phyloP scores from a whole-genome alignment of 2,888 invertebrate genomes.

The Amblyjoppa fuscipennis region DNA sequence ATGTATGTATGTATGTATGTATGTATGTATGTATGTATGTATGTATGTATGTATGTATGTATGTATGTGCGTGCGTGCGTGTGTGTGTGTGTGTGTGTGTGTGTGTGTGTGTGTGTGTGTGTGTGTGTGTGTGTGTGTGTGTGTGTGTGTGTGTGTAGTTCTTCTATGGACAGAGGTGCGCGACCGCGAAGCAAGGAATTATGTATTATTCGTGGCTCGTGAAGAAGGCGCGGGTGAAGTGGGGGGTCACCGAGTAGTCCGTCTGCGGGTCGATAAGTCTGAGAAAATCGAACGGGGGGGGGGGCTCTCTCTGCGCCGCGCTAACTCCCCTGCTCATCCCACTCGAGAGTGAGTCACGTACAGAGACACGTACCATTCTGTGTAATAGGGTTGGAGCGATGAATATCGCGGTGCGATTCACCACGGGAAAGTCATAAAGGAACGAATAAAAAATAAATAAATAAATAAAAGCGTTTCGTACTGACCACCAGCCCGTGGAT shows the following conservation, averaged over 20 bases:
- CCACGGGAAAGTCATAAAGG: too few species aligned
- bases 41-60: too few species aligned
- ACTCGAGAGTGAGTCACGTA: slow-evolving; percentile 66
- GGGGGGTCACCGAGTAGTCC: slow-evolving; percentile 31
- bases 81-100: too few species aligned
- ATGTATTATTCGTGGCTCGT: slow-evolving; percentile 66
- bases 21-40: too few species aligned
- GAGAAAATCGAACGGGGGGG: slow-evolving; percentile 68
- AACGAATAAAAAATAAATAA: not conserved
- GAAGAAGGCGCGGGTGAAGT: slow-evolving; percentile 45
- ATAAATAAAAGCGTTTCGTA: too few species aligned
- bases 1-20: slow-evolving; percentile 1
- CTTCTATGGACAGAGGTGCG: slow-evolving; percentile 48
- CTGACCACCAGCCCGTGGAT: too few species aligned
- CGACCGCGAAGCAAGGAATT: slow-evolving; percentile 64
- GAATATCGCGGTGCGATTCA: too few species aligned
- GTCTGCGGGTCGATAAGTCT: slow-evolving; percentile 68
- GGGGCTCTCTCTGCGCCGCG: slow-evolving; percentile 47
- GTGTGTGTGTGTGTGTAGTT: not conserved
- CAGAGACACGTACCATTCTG: slow-evolving; percentile 18
- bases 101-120: too few species aligned
- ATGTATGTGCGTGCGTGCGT: too few species aligned
- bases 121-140: not conserved
- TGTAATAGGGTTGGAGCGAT: not conserved
- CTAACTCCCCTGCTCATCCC: slow-evolving; percentile 58